A percentile compares a stretch with the other conserved stretches of the same genome.
Conservation (phyloP, 37 sponge, comb jelly and placozoan species). For the Ianthella basta region DNA sequence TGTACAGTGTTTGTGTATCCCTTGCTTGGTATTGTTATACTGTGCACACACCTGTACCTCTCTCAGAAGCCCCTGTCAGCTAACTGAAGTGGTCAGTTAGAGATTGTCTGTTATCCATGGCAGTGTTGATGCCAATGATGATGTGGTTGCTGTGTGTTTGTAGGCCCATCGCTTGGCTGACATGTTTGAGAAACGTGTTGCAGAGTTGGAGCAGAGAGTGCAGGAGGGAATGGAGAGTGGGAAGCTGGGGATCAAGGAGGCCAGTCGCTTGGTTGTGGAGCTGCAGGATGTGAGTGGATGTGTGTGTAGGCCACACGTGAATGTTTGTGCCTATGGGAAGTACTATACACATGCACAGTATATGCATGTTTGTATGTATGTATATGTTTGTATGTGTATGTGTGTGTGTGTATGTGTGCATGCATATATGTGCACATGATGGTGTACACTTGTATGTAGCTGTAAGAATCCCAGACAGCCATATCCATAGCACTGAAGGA, state of each 20-base stretch:
- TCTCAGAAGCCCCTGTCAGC: not conserved
- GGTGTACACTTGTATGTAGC: constrained; percentile 6
- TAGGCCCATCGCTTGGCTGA: constrained; percentile 69
- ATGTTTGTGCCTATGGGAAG: too few species aligned
- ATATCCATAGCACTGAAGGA: too few species aligned
- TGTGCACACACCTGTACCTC: not conserved
- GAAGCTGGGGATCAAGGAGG: constrained; percentile 49
- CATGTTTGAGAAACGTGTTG: constrained; percentile 48
- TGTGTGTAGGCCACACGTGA: not conserved
- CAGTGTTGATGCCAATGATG: too few species aligned
- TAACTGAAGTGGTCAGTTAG: not conserved
- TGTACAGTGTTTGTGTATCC: too few species aligned
- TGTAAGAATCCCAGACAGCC: too few species aligned
- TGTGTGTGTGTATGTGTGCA: constrained; percentile 19
- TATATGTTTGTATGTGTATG: not conserved
- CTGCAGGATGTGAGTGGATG: constrained; percentile 64
- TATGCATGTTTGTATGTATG: not conserved
- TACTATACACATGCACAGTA: too few species aligned
- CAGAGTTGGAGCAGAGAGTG: constrained; percentile 25
- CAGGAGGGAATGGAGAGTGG: constrained; percentile 38
- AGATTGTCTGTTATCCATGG: too few species aligned
- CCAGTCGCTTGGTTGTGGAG: constrained; percentile 55
- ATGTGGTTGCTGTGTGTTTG: too few species aligned
- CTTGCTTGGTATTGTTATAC: not conserved
- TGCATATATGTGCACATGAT: not conserved